A percentile compares a stretch with the other conserved stretches of the same genome.
These are phyloP conservation scores for Varecia variegata DNA, from an alignment of 2,797 vertebrate species.

Conservation along the genomic window DNA sequence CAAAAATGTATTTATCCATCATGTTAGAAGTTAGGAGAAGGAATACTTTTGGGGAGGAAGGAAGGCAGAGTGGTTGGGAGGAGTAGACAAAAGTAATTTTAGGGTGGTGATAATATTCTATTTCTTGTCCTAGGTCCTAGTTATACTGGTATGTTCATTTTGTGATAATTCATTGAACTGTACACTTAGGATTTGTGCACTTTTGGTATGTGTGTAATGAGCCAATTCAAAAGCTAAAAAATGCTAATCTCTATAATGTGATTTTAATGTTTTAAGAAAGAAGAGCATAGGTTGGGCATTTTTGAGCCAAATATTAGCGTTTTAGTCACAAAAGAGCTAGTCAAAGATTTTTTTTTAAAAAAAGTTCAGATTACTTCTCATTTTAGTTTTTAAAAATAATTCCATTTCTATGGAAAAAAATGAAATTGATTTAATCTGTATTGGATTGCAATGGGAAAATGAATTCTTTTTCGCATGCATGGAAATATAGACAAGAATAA, in stretches of 20 bases:
- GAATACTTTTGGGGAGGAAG: background rate
- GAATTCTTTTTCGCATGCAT: background rate
- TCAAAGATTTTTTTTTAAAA: background rate
- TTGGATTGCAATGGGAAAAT: conserved; percentile 30
- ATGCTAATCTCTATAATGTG: background rate
- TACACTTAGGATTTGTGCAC: background rate
- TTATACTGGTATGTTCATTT: background rate
- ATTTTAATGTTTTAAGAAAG: background rate
- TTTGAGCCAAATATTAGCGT: background rate
- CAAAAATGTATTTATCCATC: background rate
- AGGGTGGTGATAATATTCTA: background rate
- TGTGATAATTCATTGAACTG: background rate
- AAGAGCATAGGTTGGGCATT: background rate
- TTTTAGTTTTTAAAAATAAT: background rate
- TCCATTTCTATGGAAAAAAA: conserved; percentile 13
- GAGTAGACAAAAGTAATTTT: background rate
- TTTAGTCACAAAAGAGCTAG: background rate
- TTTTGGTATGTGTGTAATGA: background rate
- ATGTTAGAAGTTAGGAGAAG: background rate
- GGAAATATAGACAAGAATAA: conserved; percentile 52
- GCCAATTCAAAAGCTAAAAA: background rate
- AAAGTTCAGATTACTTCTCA: background rate
- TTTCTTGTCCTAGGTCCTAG: background rate
- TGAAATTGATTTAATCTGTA: conserved; percentile 29
- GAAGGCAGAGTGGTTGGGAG: background rate